Conservation (phyloP, 2,113 vertebrate species). For the Scortum barcoo region DNA sequence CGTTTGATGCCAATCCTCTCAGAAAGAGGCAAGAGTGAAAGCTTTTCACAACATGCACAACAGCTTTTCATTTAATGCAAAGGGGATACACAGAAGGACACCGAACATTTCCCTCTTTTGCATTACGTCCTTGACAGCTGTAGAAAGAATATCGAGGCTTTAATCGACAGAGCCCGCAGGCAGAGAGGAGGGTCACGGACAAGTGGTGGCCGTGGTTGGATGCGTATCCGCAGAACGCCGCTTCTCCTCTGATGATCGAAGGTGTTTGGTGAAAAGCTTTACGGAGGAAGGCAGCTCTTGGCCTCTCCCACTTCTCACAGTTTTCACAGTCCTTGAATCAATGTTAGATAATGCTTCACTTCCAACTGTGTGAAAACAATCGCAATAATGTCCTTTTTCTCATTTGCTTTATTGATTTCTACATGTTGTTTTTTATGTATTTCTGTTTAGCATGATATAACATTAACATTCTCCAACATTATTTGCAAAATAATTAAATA, state of each 20-base stretch:
- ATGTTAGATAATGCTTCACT: neutral
- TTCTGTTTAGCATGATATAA: neutral
- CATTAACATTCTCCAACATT: neutral
- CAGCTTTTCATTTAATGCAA: constrained; percentile 30
- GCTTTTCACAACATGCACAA: constrained; percentile 38
- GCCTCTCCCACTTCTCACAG: neutral
- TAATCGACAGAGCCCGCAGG: constrained; percentile 11
- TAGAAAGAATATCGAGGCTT: constrained; percentile 9
- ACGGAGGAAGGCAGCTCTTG: neutral
- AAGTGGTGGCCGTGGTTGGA: neutral
- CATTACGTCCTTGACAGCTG: constrained; percentile 42
- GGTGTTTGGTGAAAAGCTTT: neutral
- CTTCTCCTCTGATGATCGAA: constrained; percentile 38
- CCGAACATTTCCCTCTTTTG: neutral
- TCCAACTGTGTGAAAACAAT: neutral
- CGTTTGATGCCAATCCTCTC: neutral
- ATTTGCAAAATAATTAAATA: neutral
- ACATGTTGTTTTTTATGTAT: neutral
- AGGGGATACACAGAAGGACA: constrained; percentile 18
- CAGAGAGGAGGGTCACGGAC: constrained; percentile 21
- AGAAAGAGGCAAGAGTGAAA: neutral
- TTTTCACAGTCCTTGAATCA: neutral
- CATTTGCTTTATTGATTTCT: too few relatives aligned
- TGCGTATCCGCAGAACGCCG: neutral
- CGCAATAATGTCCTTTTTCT: too few relatives aligned